These are phyloP conservation scores for Colossoma macropomum DNA, from an alignment of 2,113 vertebrate genomes.

Conservation along the genomic window DNA sequence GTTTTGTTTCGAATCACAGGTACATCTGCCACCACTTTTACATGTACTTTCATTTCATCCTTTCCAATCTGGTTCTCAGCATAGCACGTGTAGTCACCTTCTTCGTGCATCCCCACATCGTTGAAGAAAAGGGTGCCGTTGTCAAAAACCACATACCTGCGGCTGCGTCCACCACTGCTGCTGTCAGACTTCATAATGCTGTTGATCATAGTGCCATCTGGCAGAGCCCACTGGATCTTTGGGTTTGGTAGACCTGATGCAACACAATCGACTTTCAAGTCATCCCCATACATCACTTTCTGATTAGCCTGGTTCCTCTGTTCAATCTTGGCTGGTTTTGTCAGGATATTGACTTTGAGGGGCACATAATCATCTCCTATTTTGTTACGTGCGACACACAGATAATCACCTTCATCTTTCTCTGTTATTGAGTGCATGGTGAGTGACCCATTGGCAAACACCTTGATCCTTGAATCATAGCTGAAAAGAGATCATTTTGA, in stretches of 20 bases:
- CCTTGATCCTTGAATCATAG: slow-evolving; percentile 84
- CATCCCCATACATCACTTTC: slow-evolving; percentile 81
- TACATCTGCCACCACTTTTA: slow-evolving; percentile 79
- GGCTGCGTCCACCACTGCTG: slow-evolving; percentile 70
- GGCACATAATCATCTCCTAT: slow-evolving; percentile 85
- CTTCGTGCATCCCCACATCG: slow-evolving; percentile 83
- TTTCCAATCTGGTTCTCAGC: slow-evolving; percentile 90
- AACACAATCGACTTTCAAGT: slow-evolving; percentile 89
- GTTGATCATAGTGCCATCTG: slow-evolving; percentile 90
- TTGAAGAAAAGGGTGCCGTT: slow-evolving; percentile 92
- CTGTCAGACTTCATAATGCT: slow-evolving; percentile 75
- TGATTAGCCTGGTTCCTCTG: slow-evolving; percentile 79
- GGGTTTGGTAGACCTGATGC: slow-evolving; percentile 90
- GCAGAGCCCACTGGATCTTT: slow-evolving; percentile 89
- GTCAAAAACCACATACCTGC: slow-evolving; percentile 87
- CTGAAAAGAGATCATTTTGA: slow-evolving; percentile 63
- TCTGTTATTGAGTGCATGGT: slow-evolving; percentile 82
- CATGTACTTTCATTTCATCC: slow-evolving; percentile 89
- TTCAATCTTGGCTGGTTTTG: slow-evolving; percentile 87
- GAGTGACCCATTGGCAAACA: slow-evolving; percentile 85
- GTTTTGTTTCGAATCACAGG: slow-evolving; percentile 79
- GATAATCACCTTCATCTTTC: slow-evolving; percentile 87
- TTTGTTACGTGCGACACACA: slow-evolving; percentile 89
- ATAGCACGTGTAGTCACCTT: slow-evolving; percentile 92
- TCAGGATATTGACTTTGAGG: slow-evolving; percentile 84